Base-by-base conservation (phyloP, 2,113 vertebrate genomes). In the Colossoma macropomum region DNA sequence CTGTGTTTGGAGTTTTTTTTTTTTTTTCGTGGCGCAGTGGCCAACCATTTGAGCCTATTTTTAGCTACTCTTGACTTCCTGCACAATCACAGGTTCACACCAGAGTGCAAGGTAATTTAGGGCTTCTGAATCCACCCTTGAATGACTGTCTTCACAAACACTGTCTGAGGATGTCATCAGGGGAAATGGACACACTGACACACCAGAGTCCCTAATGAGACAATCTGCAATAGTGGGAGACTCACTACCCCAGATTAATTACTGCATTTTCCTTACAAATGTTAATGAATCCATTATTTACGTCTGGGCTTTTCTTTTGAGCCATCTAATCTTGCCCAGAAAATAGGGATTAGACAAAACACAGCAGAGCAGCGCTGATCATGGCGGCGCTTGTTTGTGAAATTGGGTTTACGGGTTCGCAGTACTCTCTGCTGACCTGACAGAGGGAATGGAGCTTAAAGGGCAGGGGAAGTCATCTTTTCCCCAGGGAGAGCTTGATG, bases 201-300 rank as follows among this genome's bases (percentile, higher is more conserved):
- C 86, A 82, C 85, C 70, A 71, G 7, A 73, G 86, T 80, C 82
- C 48, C 73, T 87, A 88, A 77, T 83, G 81, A 89, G 86, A 19
- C 30, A 66, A 84, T 89, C 89, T 85, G 89, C 92, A 89, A 90
- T 80, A 77, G 56, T 65, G 62, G 45, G 62, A 83, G 77, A 86
- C 56, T 69, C 65, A n/a, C 76, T 34, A 48, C 62, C 70, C 62
- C 41, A 77, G 77, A 86, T 79, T 84, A 86, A 82, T 84, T 66
- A 73, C 77, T 77, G 75, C 69, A 34, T 77, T 59, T 83, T 59
- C 52, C 73, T 73, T 71, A 73, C 68, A 80, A 32, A 77, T 77
- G 72, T 28, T 82, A 80, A 86, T 84, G 71, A 72, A 77, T 75
- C 69, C 52, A 83, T 84, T 85, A 82, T 79, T 84, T 88, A 81